A percentile compares a stretch with the other conserved stretches of the same genome.
Conservation (phyloP, 1,140 invertebrate species). For the Homarus americanus region DNA sequence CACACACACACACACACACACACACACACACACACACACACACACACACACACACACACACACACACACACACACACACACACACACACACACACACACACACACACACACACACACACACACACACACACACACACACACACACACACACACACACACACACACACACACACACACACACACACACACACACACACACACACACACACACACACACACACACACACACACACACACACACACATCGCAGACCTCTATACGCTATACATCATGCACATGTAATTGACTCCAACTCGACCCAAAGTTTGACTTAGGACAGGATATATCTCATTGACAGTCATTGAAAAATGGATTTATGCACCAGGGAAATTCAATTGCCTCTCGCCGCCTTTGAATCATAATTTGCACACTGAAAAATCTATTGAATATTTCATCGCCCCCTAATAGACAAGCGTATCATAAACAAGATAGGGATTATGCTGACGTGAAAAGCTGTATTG, state of each 20-base stretch:
- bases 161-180: no score
- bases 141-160: no score
- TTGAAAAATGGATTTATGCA: constrained; percentile 26
- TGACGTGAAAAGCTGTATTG: no score
- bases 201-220: background rate
- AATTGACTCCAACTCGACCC: constrained; percentile 19
- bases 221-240: background rate
- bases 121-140: no score
- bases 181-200: no score
- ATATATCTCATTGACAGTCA: constrained; percentile 44
- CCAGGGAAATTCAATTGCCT: constrained; percentile 4
- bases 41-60: no score
- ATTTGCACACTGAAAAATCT: constrained; percentile 11
- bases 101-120: no score
- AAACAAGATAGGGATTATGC: no score
- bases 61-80: no score
- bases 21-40: no score
- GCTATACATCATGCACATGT: background rate
- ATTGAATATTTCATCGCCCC: constrained; percentile 18
- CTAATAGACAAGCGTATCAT: background rate
- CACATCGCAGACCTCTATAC: background rate
- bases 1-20: no score
- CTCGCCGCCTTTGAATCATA: background rate
- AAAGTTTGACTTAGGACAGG: constrained; percentile 19
- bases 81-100: no score